Base-by-base conservation (phyloP, 2,113 vertebrate genomes). In the Cacatua alba region DNA sequence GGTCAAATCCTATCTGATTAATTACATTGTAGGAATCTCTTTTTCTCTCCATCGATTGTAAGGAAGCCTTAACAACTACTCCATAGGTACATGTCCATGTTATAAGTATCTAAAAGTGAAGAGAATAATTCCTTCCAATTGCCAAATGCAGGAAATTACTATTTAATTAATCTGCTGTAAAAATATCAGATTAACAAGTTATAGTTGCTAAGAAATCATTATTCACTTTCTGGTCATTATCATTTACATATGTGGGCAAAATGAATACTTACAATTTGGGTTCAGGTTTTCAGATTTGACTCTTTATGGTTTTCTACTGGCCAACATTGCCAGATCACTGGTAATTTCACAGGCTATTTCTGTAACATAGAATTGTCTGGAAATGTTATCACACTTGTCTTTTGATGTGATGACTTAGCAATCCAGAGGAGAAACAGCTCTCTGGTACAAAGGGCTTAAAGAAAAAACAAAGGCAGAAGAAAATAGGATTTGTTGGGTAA, bases 401-500 rank as follows among this genome's bases (percentile, higher is more conserved):
- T 88, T 67, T 78, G 63, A 51, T 92, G 64, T 78, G 68, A 80
- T 91, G 76, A 80, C 49, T 93, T 91, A 44, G 70, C 67, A 92
- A 79, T 85, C 63, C 79, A 77, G 75, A 74, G 31, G n/a, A 95
- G 53, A 88, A 90, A 83, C 35, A 83, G 71, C 39, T 43, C 55
- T 81, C 41, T 25, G 21, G 33, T 88, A 29, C 51, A 86, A 88
- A 13, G 37, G 82, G 26, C 55, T 94, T 93, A 65, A 68, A 90
- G 13, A 82, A 10, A 90, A 94, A 93, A 80, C 49, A 93, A 82
- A 26, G 19, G 41, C 69, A 93, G 44, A 93, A 44, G 37, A 59
- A 83, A 88, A 77, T 9, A 29, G 33, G 35, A 59, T 95, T 86
- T 83, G 20, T 70, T 77, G 68, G 46, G 24, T 90, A 86, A 93